These are phyloP conservation scores for Bombyx huttoni DNA, from an alignment of 2,888 invertebrate species.

Conservation along the genomic window DNA sequence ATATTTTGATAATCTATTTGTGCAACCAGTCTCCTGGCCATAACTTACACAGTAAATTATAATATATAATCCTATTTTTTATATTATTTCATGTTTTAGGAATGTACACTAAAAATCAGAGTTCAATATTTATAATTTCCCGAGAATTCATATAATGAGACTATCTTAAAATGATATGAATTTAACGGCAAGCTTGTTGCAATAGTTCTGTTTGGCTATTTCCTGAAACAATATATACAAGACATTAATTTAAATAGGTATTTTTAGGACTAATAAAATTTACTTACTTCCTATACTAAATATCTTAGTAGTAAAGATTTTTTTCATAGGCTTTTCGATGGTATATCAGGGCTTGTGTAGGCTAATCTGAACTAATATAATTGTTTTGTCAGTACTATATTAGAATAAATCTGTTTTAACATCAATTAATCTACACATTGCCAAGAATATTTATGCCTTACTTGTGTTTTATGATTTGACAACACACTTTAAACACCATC, in stretches of 20 bases:
- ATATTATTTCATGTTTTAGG: not conserved
- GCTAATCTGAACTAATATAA: no score
- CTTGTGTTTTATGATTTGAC: no score
- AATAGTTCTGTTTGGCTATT: not conserved
- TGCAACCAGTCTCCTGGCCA: not conserved
- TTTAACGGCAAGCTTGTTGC: not conserved
- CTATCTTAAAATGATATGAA: not conserved
- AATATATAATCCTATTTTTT: not conserved
- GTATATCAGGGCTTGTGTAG: no score
- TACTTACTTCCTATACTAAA: not conserved
- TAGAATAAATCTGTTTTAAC: no score
- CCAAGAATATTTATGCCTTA: no score
- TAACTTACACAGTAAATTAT: not conserved
- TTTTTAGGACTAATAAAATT: not conserved
- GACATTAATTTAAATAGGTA: not conserved
- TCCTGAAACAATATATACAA: conserved; percentile 1
- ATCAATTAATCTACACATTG: no score
- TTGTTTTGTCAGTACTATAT: no score
- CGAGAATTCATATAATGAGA: not conserved
- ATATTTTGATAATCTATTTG: not conserved
- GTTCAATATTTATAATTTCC: not conserved
- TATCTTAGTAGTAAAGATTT: no score
- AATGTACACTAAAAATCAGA: not conserved
- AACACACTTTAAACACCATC: no score
- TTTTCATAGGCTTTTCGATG: no score